Conservation (phyloP, 35 echinoderm and acorn worm genomes). For the Lytechinus variegatus region DNA sequence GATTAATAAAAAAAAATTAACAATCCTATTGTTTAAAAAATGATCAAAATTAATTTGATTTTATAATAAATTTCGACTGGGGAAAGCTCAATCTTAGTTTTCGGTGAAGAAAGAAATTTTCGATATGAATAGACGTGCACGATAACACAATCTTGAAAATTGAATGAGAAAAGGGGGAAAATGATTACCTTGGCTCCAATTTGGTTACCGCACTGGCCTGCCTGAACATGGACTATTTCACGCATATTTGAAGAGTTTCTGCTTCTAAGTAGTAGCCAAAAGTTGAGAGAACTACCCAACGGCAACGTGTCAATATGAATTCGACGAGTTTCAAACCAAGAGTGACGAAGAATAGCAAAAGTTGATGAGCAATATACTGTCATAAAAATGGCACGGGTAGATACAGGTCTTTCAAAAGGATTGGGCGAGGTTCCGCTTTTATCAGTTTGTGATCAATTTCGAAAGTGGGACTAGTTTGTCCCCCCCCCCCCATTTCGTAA, state of each 20-base stretch:
- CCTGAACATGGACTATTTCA: slow-evolving; percentile 89
- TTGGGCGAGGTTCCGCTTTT: not conserved
- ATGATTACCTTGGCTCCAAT: slow-evolving; percentile 86
- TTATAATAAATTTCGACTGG: too few species aligned
- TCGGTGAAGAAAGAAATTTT: too few species aligned
- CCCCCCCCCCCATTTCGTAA: too few species aligned
- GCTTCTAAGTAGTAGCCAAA: not conserved
- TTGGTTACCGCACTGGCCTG: slow-evolving; percentile 90
- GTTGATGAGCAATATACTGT: not conserved
- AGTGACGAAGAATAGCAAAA: not conserved
- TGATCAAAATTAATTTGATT: too few species aligned
- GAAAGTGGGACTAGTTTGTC: too few species aligned
- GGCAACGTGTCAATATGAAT: not conserved
- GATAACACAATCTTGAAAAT: not conserved
- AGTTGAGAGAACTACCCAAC: not conserved
- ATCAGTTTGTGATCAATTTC: too few species aligned
- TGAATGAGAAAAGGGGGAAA: not conserved
- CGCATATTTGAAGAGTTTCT: slow-evolving; percentile 68
- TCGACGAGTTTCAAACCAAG: not conserved
- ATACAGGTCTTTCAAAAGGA: not conserved
- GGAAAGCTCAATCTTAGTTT: too few species aligned
- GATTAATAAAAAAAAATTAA: too few species aligned
- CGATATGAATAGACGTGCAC: not conserved
- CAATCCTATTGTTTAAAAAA: too few species aligned
- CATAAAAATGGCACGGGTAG: not conserved